Conservation (phyloP, 2,797 vertebrate genomes). For the Parauchenoglanis ngamensis region DNA sequence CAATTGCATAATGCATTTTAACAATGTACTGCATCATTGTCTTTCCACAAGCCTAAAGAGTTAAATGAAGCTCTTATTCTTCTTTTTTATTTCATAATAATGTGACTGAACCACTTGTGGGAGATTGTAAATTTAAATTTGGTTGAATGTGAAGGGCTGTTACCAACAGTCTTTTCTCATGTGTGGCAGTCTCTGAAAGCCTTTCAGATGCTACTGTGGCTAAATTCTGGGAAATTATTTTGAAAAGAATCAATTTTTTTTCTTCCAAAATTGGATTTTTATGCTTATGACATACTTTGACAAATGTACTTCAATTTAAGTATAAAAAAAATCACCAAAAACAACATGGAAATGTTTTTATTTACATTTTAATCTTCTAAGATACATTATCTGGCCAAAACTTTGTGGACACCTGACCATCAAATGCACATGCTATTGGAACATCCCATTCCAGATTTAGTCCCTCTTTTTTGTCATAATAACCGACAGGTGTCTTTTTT, state of each 20-base stretch:
- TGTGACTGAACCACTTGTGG: background rate
- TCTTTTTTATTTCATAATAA: background rate
- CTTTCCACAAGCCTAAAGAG: background rate
- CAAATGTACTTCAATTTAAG: background rate
- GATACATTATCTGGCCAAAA: background rate
- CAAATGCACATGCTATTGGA: background rate
- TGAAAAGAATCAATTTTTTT: too few relatives aligned
- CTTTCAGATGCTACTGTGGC: background rate
- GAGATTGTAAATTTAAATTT: background rate
- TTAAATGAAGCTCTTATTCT: background rate
- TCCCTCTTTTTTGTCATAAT: background rate
- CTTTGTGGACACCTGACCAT: background rate
- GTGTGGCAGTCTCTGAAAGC: background rate
- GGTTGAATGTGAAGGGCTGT: background rate
- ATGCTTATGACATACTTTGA: background rate
- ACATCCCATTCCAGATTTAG: background rate
- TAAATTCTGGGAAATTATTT: background rate
- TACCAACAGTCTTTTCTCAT: background rate
- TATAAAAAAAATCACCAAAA: background rate
- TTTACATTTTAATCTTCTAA: background rate
- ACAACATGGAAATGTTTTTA: background rate
- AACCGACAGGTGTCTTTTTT: background rate
- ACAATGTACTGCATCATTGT: background rate
- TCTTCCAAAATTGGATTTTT: background rate
- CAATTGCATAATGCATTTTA: background rate